Base-by-base conservation (phyloP, 37 sponge, comb jelly and placozoan genomes). In the Halisarca cf. caerulea region DNA sequence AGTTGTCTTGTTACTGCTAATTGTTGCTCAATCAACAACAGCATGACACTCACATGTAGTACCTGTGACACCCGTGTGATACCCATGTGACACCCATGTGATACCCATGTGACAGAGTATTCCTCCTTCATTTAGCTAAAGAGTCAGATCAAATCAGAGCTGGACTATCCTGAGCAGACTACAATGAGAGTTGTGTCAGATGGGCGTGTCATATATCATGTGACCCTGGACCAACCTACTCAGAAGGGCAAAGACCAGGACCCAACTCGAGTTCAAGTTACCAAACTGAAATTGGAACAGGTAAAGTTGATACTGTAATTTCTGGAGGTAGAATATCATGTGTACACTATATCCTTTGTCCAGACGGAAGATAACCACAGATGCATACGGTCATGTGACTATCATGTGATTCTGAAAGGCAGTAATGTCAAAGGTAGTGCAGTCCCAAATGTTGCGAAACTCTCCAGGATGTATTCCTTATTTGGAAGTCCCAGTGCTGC, bases 141-240 rank as follows among this genome's bases (percentile, higher is more conserved):
- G 51, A 47, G 51, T 47, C 9, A 47, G 51, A 6, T 47, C 51
- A 6, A 47, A 11, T 47, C 51, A 47, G 51, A 47, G 11, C 11
- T 47, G 11, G 51, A 47, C 9, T 47, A 47, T 11, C 51, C 51
- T 14, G 11, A 47, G 11, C 51, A 47, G 51, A 47, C 30, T 20
- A 74, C 77, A 25, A 17, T 74, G 25, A 32, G 36, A 4, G 45
- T 74, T 4, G 9, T 74, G 6, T 74, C 77, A 8, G 77, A 74
- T 74, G 77, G 77, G 2, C 77, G 41, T 74, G 77, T 74, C 43
- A 74, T 74, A 21, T 74, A 74, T 74, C 77, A 74, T 74, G 77
- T 74, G 77, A 74, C 77, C 18, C 18, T 74, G 42, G 77, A 74
- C 77, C 77, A 74, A 41, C 36, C 77, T 41, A 40, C 9, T 39